A percentile compares a stretch with the other conserved stretches of the same genome.
Evolutionary conservation across 2,888 invertebrate genomes (phyloP).

Genomic region (Chirona hameri): DNA sequence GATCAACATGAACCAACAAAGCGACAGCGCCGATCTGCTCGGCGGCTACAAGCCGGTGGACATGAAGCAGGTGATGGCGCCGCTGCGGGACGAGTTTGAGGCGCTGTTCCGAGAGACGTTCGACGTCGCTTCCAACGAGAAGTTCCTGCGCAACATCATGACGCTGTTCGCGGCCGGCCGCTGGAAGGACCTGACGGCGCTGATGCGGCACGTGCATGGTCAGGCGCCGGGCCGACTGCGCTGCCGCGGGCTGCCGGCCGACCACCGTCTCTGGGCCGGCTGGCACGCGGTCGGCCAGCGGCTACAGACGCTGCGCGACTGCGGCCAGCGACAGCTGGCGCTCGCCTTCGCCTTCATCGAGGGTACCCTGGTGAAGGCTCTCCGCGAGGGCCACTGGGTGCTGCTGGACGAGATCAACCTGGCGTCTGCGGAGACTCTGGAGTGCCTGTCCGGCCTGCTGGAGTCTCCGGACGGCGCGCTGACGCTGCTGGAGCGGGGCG

Average conservation of each 20-base stretch:
- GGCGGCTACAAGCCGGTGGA: constrained; percentile 97
- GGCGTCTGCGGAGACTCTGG: constrained; percentile 92
- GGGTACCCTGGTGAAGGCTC: constrained; percentile 84
- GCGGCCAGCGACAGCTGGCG: constrained; percentile 54
- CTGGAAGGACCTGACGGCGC: constrained; percentile 46
- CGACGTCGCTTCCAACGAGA: constrained; percentile 72
- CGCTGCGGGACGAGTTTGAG: constrained; percentile 79
- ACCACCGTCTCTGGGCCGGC: neutral
- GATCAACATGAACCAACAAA: constrained; percentile 98
- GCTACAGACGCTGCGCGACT: constrained; percentile 65
- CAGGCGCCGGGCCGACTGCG: constrained; percentile 55
- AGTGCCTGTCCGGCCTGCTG: constrained; percentile 84
- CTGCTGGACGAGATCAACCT: constrained; percentile 97
- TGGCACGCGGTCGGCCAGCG: constrained; percentile 56
- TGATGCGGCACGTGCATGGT: constrained; percentile 70
- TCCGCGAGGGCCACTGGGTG: constrained; percentile 80
- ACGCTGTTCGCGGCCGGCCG: constrained; percentile 43
- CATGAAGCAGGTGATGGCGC: constrained; percentile 73
- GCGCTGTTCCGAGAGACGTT: constrained; percentile 68
- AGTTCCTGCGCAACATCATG: constrained; percentile 76
- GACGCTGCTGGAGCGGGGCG: constrained; percentile 84
- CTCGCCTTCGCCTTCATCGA: constrained; percentile 88
- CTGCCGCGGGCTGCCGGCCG: neutral
- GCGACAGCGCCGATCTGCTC: constrained; percentile 91
- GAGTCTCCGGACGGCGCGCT: constrained; percentile 77